Evolutionary conservation across 2,888 invertebrate species (phyloP), one percentile per base, ranked within the genome.

Genomic region (Drosophila paranaensis): DNA sequence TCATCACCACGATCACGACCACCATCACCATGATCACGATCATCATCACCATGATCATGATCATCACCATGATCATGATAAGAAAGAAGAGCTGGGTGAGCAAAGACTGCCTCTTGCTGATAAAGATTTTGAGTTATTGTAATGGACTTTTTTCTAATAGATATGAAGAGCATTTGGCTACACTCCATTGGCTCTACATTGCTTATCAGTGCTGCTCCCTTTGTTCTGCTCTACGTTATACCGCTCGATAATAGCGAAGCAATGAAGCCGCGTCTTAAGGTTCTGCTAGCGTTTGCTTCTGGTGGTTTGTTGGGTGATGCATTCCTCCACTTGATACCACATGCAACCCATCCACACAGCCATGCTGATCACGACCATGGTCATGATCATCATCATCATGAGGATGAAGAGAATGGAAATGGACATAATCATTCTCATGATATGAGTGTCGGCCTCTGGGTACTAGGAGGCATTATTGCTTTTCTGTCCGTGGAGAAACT

Each of bases 271-370:
- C 93, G 98, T 43, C 93, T 99, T 9, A 99, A 99, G 93, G 95
- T 99, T 69, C 94, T 98, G 54, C 93, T 98, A 51, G 97, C 98
- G 16, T 98, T 98, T 93, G 98, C 98, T 0, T 98, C 98, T 2
- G 98, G 98, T 48, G 98, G 99, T 51, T 94, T 99, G 14, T 94
- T 99, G 0, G 99, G 99, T 9, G 99, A 99, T 94, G 99, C 99
- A 0, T 99, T 99, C 93, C 94, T 99, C 8, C 99, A 99, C 93
- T 94, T 99, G 75, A 99, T 99, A 90, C 99, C 99, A 1, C 99
- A 99, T 93, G 98, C 99, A 53, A 94, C 96, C 35, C 94, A 94
- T 78, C 95, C 95, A 0, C 94, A 95, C 65, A 90, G 90, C 0
- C 93, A 93, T 75, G 91, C 88, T 4, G 89, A 90, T 0, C 79